A percentile compares a stretch with the other conserved stretches of the same genome.
Evolutionary conservation across 92 coral and sea anemone species (phyloP).

Genomic region (Bergia sp.): DNA sequence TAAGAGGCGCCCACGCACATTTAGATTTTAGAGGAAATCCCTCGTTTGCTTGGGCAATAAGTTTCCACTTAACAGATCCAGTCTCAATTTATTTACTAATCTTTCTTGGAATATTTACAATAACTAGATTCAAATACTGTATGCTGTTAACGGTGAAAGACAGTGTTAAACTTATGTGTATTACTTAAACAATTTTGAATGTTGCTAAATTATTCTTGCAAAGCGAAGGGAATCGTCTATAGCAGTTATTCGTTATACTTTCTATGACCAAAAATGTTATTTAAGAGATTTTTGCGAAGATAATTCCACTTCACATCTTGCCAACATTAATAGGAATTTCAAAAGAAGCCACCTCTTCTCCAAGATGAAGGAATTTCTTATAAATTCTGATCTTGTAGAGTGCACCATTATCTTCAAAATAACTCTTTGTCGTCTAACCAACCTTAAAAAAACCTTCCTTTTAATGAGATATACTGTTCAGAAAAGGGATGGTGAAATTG

Average conservation of each 20-base stretch:
- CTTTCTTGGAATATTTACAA: slow-evolving; percentile 18
- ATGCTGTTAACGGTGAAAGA: background rate
- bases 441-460: background rate
- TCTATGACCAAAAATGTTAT: too few relatives aligned
- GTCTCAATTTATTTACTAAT: background rate
- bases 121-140: background rate
- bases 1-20: too few relatives aligned
- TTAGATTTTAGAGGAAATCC: background rate
- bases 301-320: too few relatives aligned
- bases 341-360: background rate
- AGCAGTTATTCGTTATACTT: background rate
- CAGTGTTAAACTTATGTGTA: background rate
- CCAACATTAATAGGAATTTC: background rate
- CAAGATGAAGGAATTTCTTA: background rate
- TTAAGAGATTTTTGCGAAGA: too few relatives aligned
- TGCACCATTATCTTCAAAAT: background rate
- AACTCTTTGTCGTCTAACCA: background rate
- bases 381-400: too few relatives aligned
- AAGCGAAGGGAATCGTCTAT: background rate
- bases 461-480: background rate
- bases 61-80: background rate
- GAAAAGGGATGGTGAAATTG: too few relatives aligned
- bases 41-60: background rate
- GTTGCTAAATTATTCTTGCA: background rate
- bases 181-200: background rate